Conservation (phyloP, 2,888 invertebrate species). For the Mayetiola destructor region DNA sequence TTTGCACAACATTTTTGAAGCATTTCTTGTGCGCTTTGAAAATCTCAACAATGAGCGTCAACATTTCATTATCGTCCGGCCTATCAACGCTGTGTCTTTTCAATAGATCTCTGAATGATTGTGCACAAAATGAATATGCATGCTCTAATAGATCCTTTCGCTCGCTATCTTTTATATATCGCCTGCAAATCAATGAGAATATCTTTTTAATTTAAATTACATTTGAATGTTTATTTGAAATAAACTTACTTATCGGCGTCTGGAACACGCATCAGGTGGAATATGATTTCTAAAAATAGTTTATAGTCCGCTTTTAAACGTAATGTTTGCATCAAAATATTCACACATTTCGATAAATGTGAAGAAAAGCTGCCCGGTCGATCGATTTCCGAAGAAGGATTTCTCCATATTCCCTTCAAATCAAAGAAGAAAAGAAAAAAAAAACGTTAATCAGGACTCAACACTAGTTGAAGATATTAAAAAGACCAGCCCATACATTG, state of each 20-base stretch:
- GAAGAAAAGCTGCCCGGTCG: slow-evolving; percentile 82
- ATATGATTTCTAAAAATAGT: slow-evolving; percentile 61
- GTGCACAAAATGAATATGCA: slow-evolving; percentile 58
- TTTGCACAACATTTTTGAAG: slow-evolving; percentile 41
- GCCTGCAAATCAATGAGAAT: slow-evolving; percentile 35
- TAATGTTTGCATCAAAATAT: slow-evolving; percentile 66
- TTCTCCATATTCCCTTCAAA: slow-evolving; percentile 73
- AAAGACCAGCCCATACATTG: slow-evolving; percentile 42
- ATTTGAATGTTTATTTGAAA: no score
- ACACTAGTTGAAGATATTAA: background rate
- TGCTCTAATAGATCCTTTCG: slow-evolving; percentile 66
- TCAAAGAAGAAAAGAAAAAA: slow-evolving; percentile 3
- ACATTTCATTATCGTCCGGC: slow-evolving; percentile 36
- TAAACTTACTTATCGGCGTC: slow-evolving; percentile 70
- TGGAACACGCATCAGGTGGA: slow-evolving; percentile 64
- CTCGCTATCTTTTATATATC: slow-evolving; percentile 73
- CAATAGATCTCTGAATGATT: slow-evolving; percentile 50
- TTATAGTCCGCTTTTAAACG: slow-evolving; percentile 65
- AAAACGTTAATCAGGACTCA: slow-evolving; percentile 2
- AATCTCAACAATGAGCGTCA: slow-evolving; percentile 41
- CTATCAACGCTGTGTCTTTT: slow-evolving; percentile 37
- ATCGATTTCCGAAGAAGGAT: slow-evolving; percentile 79
- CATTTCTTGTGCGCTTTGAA: slow-evolving; percentile 55
- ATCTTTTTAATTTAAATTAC: slow-evolving; percentile 1
- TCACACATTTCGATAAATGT: slow-evolving; percentile 75